Conservation (phyloP, 2,797 vertebrate genomes). For the Pangasius krempfi region DNA sequence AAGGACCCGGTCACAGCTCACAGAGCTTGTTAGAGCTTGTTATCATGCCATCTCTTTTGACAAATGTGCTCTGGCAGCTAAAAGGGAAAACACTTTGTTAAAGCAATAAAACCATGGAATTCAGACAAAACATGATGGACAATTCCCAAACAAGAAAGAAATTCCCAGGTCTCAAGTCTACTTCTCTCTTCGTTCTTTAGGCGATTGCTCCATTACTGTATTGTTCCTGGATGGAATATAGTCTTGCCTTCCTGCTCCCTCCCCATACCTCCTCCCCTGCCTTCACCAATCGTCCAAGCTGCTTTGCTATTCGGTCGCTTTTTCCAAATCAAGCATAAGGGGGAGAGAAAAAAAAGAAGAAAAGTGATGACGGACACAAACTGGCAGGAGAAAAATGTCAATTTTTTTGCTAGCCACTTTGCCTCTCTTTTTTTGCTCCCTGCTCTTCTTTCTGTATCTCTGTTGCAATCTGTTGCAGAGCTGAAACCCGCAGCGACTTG, state of each 20-base stretch:
- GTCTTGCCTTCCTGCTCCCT: conserved; percentile 67
- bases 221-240: conserved; percentile 62
- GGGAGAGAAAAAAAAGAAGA: conserved; percentile 63
- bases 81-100: conserved; percentile 32
- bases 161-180: conserved; percentile 5
- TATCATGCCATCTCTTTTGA: conserved; percentile 30
- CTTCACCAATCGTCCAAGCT: conserved; percentile 1
- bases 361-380: conserved; percentile 39
- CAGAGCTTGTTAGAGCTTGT: conserved; percentile 16
- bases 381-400: conserved; percentile 35
- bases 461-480: conserved; percentile 16
- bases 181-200: conserved; percentile 30
- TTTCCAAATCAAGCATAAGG: conserved; percentile 67
- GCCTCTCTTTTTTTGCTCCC: background rate
- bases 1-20: conserved; percentile 1
- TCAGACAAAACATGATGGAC: conserved; percentile 21
- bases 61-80: background rate
- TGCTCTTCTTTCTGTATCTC: background rate
- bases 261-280: conserved; percentile 48
- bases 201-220: conserved; percentile 67
- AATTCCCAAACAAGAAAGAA: conserved; percentile 30
- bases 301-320: conserved; percentile 62
- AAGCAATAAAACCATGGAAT: background rate
- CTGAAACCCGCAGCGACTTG: background rate
- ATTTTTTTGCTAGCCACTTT: background rate